Conservation (phyloP, 2,113 vertebrate species). For the Hyperoodon ampullatus region DNA sequence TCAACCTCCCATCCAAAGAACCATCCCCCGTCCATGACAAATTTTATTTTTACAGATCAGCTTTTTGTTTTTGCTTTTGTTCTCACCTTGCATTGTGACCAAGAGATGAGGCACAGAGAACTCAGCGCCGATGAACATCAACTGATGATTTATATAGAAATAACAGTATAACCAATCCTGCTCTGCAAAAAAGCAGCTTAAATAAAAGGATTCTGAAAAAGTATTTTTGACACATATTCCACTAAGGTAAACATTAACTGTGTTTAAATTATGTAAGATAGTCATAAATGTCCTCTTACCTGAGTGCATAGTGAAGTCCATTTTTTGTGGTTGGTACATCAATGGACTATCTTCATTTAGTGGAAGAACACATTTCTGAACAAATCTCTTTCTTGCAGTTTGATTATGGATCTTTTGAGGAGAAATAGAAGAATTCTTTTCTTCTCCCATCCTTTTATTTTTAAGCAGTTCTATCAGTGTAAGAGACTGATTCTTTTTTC, state of each 20-base stretch:
- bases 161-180: slow-evolving; percentile 65
- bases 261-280: slow-evolving; percentile 40
- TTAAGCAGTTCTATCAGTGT: slow-evolving; percentile 94
- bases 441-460: slow-evolving; percentile 92
- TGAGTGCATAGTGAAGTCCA: slow-evolving; percentile 91
- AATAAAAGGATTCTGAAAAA: slow-evolving; percentile 65
- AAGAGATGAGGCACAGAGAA: slow-evolving; percentile 65
- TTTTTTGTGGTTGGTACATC: slow-evolving; percentile 89
- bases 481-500: slow-evolving; percentile 88
- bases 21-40: not conserved
- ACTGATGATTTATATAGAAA: slow-evolving; percentile 71
- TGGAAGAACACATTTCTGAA: slow-evolving; percentile 91
- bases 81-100: slow-evolving; percentile 70
- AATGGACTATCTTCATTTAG: slow-evolving; percentile 88
- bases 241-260: slow-evolving; percentile 5
- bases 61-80: slow-evolving; percentile 47
- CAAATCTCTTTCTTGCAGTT: slow-evolving; percentile 90
- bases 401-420: slow-evolving; percentile 88
- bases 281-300: slow-evolving; percentile 87
- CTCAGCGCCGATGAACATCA: slow-evolving; percentile 68
- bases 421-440: slow-evolving; percentile 84
- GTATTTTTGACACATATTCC: slow-evolving; percentile 28
- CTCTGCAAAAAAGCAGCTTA: slow-evolving; percentile 80
- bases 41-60: slow-evolving; percentile 51
- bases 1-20: slow-evolving; percentile 41